A percentile compares a stretch with the other conserved stretches of the same genome.
Conservation (phyloP, 2,113 vertebrate species). For the Alethe castanea region DNA sequence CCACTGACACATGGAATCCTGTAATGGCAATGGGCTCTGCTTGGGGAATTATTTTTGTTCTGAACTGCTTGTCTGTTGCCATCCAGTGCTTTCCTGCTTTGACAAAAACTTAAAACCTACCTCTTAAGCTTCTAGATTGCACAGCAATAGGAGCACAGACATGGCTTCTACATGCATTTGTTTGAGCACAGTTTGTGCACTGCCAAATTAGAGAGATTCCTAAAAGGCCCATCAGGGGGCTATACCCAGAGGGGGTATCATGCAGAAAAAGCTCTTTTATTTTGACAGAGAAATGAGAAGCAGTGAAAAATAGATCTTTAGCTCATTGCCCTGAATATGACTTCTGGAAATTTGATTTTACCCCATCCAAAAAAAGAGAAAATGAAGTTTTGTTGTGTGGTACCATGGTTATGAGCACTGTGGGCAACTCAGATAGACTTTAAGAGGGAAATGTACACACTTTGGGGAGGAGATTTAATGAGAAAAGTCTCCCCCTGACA, state of each 20-base stretch:
- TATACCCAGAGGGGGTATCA: not conserved
- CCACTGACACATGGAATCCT: not conserved
- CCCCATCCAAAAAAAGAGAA: not conserved
- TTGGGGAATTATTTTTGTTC: not conserved
- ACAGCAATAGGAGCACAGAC: not conserved
- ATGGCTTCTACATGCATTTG: not conserved
- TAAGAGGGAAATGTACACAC: not conserved
- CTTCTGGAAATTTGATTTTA: not conserved
- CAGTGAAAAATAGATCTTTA: not conserved
- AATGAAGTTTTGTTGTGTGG: not conserved
- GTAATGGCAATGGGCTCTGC: not conserved
- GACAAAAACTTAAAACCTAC: not conserved
- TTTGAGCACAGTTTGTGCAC: not conserved
- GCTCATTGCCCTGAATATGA: not conserved
- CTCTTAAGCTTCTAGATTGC: not conserved
- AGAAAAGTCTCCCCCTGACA: not conserved
- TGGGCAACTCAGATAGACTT: not conserved
- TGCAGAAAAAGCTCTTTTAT: not conserved
- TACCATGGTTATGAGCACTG: not conserved
- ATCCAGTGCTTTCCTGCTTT: not conserved
- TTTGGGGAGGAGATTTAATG: not conserved
- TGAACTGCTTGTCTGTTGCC: not conserved
- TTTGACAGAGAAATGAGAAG: not conserved
- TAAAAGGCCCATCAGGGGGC: not conserved
- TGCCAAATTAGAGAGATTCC: constrained; percentile 33